These are phyloP conservation scores for Momotus momota DNA, from an alignment of 2,797 vertebrate genomes.

Conservation along the genomic window DNA sequence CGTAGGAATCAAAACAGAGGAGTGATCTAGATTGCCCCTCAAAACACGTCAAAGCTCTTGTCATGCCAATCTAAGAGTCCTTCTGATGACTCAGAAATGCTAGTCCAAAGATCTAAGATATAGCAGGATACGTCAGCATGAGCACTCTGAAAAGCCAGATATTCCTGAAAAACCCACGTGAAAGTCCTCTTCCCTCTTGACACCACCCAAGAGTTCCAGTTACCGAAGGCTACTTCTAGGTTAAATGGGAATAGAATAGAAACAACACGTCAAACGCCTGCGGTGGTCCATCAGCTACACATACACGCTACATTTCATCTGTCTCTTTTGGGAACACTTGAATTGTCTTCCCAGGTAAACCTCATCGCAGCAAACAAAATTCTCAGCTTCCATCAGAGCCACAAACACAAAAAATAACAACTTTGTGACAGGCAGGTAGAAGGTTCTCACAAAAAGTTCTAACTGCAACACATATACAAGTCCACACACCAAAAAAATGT, in stretches of 20 bases:
- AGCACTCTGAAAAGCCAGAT: not conserved
- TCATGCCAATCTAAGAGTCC: not conserved
- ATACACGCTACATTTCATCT: not conserved
- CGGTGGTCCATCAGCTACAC: not conserved
- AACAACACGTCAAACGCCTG: not conserved
- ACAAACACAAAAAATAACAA: not conserved
- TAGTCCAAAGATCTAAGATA: not conserved
- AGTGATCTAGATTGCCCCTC: not conserved
- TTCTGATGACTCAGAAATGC: not conserved
- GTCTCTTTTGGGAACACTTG: not conserved
- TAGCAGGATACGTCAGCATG: not conserved
- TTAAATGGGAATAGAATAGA: not conserved
- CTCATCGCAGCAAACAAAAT: accelerated
- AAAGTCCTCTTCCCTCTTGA: not conserved
- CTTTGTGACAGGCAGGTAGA: not conserved
- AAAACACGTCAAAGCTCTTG: not conserved
- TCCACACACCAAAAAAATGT: not conserved
- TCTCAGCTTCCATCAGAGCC: not conserved
- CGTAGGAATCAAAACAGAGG: not conserved
- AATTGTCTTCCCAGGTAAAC: not conserved
- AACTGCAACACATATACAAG: not conserved
- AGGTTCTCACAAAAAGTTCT: not conserved
- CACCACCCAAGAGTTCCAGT: not conserved
- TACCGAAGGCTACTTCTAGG: not conserved
- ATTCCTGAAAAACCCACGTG: not conserved